A percentile compares a stretch with the other conserved stretches of the same genome.
These are phyloP conservation scores for Sympetrum striolatum DNA, from an alignment of 2,888 invertebrate species.

Conservation along the genomic window DNA sequence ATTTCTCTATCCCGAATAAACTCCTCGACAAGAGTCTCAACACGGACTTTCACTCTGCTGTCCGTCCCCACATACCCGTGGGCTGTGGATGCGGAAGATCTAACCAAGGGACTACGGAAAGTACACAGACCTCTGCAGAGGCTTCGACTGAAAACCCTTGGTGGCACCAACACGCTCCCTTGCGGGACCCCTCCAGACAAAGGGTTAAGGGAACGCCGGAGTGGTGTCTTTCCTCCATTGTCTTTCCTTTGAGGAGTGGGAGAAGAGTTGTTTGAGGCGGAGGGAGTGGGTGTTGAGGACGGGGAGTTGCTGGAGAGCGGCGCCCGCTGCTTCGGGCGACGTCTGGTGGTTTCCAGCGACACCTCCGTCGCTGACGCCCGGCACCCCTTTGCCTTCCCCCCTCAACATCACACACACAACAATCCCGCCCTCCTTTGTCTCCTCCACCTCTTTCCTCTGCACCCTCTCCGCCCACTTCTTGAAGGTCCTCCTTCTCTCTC, in stretches of 20 bases:
- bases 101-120: slow-evolving; percentile 40
- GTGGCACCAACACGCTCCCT: slow-evolving; percentile 44
- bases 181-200: slow-evolving; percentile 21
- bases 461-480: slow-evolving; percentile 5
- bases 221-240: slow-evolving; percentile 18
- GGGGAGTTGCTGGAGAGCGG: neutral
- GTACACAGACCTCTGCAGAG: slow-evolving; percentile 25
- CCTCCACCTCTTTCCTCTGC: neutral
- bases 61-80: slow-evolving; percentile 4
- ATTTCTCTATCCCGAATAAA: slow-evolving; percentile 24
- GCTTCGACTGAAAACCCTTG: slow-evolving; percentile 27
- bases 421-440: slow-evolving; percentile 34
- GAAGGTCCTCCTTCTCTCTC: neutral
- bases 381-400: neutral
- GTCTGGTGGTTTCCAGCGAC: slow-evolving; percentile 44
- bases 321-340: slow-evolving; percentile 7
- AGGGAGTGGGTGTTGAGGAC: slow-evolving; percentile 3
- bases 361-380: slow-evolving; percentile 31
- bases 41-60: slow-evolving; percentile 36
- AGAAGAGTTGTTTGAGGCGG: slow-evolving; percentile 33
- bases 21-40: slow-evolving; percentile 18
- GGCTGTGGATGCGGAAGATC: slow-evolving; percentile 30
- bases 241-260: slow-evolving; percentile 37
- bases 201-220: neutral
- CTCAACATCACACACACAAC: neutral